Percentiles rank a stretch among this genome's conserved stretches.
Evolutionary conservation across 2,113 vertebrate species (phyloP).

Genomic region (Gambusia affinis): DNA sequence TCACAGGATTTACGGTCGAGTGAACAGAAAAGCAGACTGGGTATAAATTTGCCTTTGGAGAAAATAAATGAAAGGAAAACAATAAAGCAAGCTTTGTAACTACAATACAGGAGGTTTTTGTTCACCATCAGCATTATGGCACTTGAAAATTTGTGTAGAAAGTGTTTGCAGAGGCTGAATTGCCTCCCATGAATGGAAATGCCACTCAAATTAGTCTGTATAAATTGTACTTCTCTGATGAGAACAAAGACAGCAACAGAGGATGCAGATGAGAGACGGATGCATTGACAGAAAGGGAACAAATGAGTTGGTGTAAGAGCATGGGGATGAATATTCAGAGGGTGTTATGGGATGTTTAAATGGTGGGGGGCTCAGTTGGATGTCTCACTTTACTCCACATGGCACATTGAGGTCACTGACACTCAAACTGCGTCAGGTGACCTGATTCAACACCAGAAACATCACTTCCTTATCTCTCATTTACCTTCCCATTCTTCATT

Average conservation of each 20-base stretch:
- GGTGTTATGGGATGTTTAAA: constrained; percentile 14
- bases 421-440: constrained; percentile 19
- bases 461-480: background rate
- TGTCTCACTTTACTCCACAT: constrained; percentile 63
- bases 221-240: constrained; percentile 27
- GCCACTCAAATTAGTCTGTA: constrained; percentile 40
- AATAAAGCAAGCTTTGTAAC: constrained; percentile 44
- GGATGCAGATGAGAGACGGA: constrained; percentile 20
- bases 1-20: too few relatives aligned
- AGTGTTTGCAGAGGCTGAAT: constrained; percentile 44
- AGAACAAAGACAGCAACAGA: constrained; percentile 17
- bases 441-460: constrained; percentile 24
- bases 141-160: constrained; percentile 55
- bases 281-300: constrained; percentile 35
- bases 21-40: too few relatives aligned
- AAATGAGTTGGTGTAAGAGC: constrained; percentile 29
- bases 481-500: background rate
- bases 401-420: constrained; percentile 78
- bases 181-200: constrained; percentile 33
- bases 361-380: constrained; percentile 4
- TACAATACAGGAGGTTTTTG: constrained; percentile 56
- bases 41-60: constrained; percentile 13
- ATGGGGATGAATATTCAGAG: constrained; percentile 12
- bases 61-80: constrained; percentile 61
- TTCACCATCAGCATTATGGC: constrained; percentile 68